Evolutionary conservation across 2,113 vertebrate species (phyloP).

Genomic region (Morone chrysops): DNA sequence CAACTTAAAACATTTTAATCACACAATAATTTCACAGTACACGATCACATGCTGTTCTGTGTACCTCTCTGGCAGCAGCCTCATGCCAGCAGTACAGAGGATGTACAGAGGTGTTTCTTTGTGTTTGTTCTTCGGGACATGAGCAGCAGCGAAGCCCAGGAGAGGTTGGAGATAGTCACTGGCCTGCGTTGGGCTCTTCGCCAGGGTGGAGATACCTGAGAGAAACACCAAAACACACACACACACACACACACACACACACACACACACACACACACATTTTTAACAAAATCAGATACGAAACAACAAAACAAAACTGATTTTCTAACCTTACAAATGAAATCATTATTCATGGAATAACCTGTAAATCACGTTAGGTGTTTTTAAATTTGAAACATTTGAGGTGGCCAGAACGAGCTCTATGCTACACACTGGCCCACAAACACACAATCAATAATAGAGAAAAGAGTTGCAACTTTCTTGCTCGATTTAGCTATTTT

Average conservation of each 20-base stretch:
- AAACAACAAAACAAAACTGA: no score
- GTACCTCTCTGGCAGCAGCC: conserved; percentile 92
- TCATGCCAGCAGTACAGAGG: conserved; percentile 95
- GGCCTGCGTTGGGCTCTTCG: conserved; percentile 89
- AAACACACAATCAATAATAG: no score
- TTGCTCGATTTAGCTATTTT: no score
- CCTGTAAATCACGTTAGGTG: no score
- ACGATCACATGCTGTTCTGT: background rate
- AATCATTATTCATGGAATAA: no score
- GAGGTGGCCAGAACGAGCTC: no score
- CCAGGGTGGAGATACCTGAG: conserved; percentile 87
- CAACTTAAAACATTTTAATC: background rate
- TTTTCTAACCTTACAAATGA: no score
- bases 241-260: no score
- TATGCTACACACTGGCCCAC: no score
- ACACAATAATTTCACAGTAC: background rate
- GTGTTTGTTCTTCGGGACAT: conserved; percentile 92
- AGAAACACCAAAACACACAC: background rate
- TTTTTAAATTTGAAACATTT: no score
- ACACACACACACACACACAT: no score
- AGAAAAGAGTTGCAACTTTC: no score
- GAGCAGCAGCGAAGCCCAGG: conserved; percentile 91
- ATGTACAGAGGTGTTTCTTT: conserved; percentile 97
- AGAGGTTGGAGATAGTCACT: conserved; percentile 94
- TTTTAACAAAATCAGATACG: background rate